phyloP scores from a whole-genome alignment of 2,797 vertebrate species.

The Somateria mollissima region DNA sequence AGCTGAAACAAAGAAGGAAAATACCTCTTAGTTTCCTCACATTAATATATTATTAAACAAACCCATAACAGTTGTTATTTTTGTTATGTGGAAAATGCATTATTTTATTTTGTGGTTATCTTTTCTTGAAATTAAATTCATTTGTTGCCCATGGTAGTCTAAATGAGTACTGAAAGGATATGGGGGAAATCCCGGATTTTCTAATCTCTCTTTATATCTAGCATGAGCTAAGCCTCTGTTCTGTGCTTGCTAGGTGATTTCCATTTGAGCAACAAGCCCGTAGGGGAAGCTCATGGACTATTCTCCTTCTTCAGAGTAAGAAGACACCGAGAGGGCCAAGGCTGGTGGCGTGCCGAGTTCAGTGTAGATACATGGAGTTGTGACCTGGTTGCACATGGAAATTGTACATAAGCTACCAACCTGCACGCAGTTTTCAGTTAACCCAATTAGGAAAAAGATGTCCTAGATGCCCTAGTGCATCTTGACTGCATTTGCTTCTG shows the following conservation, averaged over 20 bases:
- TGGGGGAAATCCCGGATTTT: constrained; percentile 25
- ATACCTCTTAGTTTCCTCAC: constrained; percentile 43
- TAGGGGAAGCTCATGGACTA: not conserved
- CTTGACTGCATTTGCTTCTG: not conserved
- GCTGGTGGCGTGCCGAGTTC: not conserved
- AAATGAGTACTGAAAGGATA: not conserved
- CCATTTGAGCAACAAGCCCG: not conserved
- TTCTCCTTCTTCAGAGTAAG: not conserved
- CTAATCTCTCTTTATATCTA: constrained; percentile 34
- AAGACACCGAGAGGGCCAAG: fast-evolving
- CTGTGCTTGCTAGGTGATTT: constrained; percentile 37
- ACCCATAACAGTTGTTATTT: constrained; percentile 36
- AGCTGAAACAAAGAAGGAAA: constrained; percentile 52
- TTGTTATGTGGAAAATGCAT: constrained; percentile 25
- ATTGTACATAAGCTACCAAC: fast-evolving
- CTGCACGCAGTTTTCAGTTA: not conserved
- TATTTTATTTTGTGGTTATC: constrained; percentile 55
- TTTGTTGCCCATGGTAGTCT: not conserved
- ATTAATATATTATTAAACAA: constrained; percentile 59
- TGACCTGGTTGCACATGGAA: constrained; percentile 4
- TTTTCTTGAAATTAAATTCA: not conserved
- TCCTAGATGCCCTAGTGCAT: not conserved
- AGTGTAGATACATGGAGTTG: not conserved
- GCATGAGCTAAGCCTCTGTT: constrained; percentile 30
- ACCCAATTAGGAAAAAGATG: not conserved